Conservation (phyloP, 1,140 invertebrate species). For the Drosophila mojavensis region DNA sequence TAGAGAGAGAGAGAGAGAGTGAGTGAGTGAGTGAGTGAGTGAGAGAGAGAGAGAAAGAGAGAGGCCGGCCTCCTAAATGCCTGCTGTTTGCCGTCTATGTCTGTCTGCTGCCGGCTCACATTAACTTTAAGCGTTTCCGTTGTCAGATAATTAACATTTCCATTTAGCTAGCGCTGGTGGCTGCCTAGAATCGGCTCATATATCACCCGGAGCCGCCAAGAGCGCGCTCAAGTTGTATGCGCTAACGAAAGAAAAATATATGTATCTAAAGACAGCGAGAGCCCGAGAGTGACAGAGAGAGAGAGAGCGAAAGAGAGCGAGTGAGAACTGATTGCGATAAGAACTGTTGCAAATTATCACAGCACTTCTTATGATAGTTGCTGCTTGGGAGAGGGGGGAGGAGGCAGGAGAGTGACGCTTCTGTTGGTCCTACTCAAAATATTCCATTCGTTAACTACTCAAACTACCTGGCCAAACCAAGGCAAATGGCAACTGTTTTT, state of each 20-base stretch:
- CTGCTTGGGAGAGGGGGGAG: not conserved
- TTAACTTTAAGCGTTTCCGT: slow-evolving; percentile 59
- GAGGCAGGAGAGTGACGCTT: too few species aligned
- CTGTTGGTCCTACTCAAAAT: not conserved
- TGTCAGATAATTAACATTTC: slow-evolving; percentile 79
- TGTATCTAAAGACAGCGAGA: not conserved
- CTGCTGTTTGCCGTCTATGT: slow-evolving; percentile 3
- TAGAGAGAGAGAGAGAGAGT: not conserved
- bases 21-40: too few species aligned
- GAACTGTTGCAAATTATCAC: slow-evolving; percentile 44
- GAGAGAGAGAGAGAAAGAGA: too few species aligned
- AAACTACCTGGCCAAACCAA: not conserved
- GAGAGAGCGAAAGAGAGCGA: not conserved
- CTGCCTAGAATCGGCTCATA: slow-evolving; percentile 24
- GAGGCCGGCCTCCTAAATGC: slow-evolving; percentile 16
- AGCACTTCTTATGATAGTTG: slow-evolving; percentile 16
- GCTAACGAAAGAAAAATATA: slow-evolving; percentile 16
- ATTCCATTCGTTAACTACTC: not conserved
- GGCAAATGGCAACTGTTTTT: not conserved
- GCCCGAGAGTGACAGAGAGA: not conserved
- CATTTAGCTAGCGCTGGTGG: slow-evolving; percentile 52
- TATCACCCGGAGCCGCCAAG: slow-evolving; percentile 31
- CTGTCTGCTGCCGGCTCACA: slow-evolving; percentile 29
- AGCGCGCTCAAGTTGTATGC: slow-evolving; percentile 4
- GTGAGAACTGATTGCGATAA: slow-evolving; percentile 38